Evolutionary conservation across 2,888 invertebrate species (phyloP).

Genomic region (Synergus japonicus): DNA sequence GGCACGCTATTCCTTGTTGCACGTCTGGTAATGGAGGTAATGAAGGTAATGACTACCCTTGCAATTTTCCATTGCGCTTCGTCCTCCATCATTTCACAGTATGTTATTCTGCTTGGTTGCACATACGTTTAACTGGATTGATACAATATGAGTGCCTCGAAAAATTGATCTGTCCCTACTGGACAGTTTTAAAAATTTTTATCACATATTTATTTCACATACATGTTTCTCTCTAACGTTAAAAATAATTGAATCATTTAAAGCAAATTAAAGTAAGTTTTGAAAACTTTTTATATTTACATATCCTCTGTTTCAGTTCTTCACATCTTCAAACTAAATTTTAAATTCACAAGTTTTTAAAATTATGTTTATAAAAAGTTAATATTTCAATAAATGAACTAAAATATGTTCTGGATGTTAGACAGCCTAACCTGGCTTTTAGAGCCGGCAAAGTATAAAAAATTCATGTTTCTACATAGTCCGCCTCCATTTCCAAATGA

Average conservation of each 20-base stretch:
- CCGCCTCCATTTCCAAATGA: constrained; percentile 19
- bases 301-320: too few relatives aligned
- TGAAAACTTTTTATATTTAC: too few relatives aligned
- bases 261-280: too few relatives aligned
- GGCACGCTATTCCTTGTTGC: constrained; percentile 40
- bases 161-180: neutral
- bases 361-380: neutral
- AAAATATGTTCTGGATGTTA: neutral
- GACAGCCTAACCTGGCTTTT: neutral
- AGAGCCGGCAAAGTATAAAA: neutral
- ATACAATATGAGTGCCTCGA: neutral
- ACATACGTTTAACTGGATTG: neutral
- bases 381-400: neutral
- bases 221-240: too few relatives aligned
- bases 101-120: constrained; percentile 11
- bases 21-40: constrained; percentile 9
- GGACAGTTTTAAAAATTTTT: neutral
- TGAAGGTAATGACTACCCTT: constrained; percentile 25
- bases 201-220: too few relatives aligned
- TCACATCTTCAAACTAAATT: too few relatives aligned
- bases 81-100: constrained; percentile 26
- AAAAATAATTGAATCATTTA: too few relatives aligned
- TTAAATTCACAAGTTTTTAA: too few relatives aligned
- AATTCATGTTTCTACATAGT: neutral
- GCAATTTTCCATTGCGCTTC: constrained; percentile 14